Percentiles rank a stretch among this genome's conserved stretches.
phyloP scores from a whole-genome alignment of 2,113 vertebrate species.

The Engystomops pustulosus region DNA sequence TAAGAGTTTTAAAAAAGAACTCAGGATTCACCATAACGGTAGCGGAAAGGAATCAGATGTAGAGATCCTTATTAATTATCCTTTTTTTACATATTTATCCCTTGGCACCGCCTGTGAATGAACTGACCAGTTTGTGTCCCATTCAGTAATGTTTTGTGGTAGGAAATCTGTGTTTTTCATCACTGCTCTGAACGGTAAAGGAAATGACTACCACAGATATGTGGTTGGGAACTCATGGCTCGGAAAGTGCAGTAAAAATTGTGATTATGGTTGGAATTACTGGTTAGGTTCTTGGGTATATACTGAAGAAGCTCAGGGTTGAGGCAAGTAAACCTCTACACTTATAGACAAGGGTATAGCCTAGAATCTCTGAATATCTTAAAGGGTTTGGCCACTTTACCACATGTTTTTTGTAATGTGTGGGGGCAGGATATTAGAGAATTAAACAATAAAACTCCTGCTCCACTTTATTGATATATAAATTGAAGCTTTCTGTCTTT shows the following conservation, averaged over 20 bases:
- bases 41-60: too few species aligned
- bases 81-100: background rate
- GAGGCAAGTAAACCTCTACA: background rate
- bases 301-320: background rate
- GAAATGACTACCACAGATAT: conserved; percentile 10
- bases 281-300: background rate
- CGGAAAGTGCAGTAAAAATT: background rate
- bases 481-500: too few species aligned
- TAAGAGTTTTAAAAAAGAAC: background rate
- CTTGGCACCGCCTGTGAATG: background rate
- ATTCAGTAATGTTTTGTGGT: background rate
- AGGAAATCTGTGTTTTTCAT: conserved; percentile 7
- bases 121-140: background rate
- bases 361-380: too few species aligned
- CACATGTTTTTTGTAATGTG: too few species aligned
- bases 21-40: background rate
- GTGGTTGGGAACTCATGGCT: background rate
- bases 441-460: too few species aligned
- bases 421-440: too few species aligned
- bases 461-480: too few species aligned
- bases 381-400: too few species aligned
- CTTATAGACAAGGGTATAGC: background rate
- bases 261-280: background rate
- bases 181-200: background rate
- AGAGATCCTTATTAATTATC: too few species aligned